Conservation (phyloP, 1,140 invertebrate genomes). For the Heterodera carotae region DNA sequence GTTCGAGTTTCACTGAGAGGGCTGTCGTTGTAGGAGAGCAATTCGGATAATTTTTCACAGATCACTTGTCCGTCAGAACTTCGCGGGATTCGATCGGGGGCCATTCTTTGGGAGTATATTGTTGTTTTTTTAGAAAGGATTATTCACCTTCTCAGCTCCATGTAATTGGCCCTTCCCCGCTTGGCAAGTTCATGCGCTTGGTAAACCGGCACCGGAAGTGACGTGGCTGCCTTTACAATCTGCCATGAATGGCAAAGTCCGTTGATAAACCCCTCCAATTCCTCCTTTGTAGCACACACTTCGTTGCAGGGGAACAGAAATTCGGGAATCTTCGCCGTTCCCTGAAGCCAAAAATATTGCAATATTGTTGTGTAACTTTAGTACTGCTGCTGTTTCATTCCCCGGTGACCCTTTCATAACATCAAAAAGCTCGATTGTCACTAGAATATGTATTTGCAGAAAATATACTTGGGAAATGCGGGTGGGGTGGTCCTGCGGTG, state of each 20-base stretch:
- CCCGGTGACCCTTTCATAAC: too few relatives aligned
- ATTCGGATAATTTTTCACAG: neutral
- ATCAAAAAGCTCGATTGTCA: too few relatives aligned
- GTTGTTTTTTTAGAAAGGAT: neutral
- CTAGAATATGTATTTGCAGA: too few relatives aligned
- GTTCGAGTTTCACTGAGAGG: neutral
- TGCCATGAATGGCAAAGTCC: conserved; percentile 41
- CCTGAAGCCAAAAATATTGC: conserved; percentile 20
- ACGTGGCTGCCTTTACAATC: conserved; percentile 35
- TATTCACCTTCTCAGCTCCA: conserved; percentile 8
- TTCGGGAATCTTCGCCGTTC: conserved; percentile 45
- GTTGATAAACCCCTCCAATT: conserved; percentile 31
- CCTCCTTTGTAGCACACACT: conserved; percentile 35
- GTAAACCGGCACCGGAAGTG: conserved; percentile 38
- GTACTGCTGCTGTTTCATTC: too few relatives aligned
- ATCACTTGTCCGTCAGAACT: neutral
- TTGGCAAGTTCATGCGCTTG: conserved; percentile 41
- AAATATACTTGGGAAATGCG: too few relatives aligned
- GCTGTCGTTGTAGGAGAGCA: conserved; percentile 11
- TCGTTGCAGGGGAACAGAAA: conserved; percentile 37
- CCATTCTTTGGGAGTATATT: neutral
- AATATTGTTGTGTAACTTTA: too few relatives aligned
- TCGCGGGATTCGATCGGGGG: neutral
- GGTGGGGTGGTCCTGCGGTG: too few relatives aligned
- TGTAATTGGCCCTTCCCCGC: conserved; percentile 32